These are phyloP conservation scores for Corynorhinus townsendii DNA, from an alignment of 2,113 vertebrate genomes.

Conservation along the genomic window DNA sequence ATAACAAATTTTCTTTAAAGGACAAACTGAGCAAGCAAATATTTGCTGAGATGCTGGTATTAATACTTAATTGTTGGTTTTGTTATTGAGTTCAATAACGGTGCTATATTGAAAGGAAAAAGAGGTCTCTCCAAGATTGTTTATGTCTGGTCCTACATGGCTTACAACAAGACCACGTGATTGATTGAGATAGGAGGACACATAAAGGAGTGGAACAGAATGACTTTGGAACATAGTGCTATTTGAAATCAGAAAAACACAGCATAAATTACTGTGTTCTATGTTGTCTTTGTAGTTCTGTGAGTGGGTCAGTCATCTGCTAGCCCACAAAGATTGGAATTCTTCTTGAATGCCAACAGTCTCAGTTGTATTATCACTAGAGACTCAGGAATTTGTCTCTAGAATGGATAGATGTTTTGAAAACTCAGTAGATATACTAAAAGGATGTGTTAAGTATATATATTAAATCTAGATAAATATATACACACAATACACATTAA, in stretches of 20 bases:
- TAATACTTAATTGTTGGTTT: not conserved
- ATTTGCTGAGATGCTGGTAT: constrained; percentile 40
- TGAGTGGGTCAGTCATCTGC: constrained; percentile 27
- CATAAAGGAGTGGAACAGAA: constrained; percentile 40
- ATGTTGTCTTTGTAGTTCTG: constrained; percentile 49
- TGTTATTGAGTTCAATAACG: not conserved
- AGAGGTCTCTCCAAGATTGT: not conserved
- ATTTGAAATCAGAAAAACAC: constrained; percentile 52
- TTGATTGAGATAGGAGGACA: not conserved
- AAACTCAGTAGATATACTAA: constrained; percentile 9
- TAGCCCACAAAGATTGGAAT: constrained; percentile 50
- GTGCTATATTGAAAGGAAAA: constrained; percentile 1
- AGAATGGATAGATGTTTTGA: constrained; percentile 37
- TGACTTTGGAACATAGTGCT: constrained; percentile 50
- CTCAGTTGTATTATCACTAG: constrained; percentile 10
- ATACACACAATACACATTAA: not conserved
- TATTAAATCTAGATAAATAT: not conserved
- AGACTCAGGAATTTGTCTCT: constrained; percentile 40
- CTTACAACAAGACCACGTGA: constrained; percentile 33
- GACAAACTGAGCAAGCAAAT: constrained; percentile 2
- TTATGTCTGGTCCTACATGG: not conserved
- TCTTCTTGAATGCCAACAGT: constrained; percentile 28
- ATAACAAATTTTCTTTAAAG: constrained; percentile 15
- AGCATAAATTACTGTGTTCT: constrained; percentile 53
- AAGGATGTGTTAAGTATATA: not conserved